phyloP scores from a whole-genome alignment of 37 sponge, comb jelly and placozoan species.

The Aphrocallistes beatrix region DNA sequence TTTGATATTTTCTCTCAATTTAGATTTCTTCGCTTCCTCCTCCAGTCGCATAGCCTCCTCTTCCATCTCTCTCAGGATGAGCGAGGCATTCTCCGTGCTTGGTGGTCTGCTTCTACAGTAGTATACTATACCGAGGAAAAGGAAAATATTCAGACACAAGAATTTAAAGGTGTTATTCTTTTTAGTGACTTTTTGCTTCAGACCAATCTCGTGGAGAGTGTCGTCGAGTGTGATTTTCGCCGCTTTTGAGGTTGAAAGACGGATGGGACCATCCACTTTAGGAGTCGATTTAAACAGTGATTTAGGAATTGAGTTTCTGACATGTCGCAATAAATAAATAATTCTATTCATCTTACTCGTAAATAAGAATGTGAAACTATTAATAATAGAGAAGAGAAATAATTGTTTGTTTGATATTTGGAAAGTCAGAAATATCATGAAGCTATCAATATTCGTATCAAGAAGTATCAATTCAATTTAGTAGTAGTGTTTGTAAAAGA shows the following conservation, averaged over 20 bases:
- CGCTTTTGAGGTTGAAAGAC: not conserved
- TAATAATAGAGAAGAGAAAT: not conserved
- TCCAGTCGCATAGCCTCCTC: not conserved
- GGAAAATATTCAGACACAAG: not conserved
- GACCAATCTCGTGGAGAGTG: not conserved
- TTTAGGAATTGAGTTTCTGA: not conserved
- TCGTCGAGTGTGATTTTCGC: not conserved
- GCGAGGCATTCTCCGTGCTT: conserved; percentile 7
- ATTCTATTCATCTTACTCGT: not conserved
- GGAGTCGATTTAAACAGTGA: not conserved
- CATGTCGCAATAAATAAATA: not conserved
- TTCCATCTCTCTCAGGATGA: not conserved
- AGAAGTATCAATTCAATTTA: not conserved
- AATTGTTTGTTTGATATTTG: not conserved
- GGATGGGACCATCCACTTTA: not conserved
- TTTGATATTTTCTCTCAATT: not conserved
- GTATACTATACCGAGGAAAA: not conserved
- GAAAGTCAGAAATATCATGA: not conserved
- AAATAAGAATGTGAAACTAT: not conserved
- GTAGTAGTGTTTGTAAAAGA: not conserved
- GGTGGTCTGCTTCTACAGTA: not conserved
- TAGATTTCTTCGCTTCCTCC: not conserved
- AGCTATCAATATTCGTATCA: not conserved
- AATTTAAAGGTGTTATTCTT: conserved; percentile 4
- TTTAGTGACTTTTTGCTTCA: not conserved